These are phyloP conservation scores for Spatula versicolor DNA, from an alignment of 2,797 vertebrate species.

Conservation along the genomic window DNA sequence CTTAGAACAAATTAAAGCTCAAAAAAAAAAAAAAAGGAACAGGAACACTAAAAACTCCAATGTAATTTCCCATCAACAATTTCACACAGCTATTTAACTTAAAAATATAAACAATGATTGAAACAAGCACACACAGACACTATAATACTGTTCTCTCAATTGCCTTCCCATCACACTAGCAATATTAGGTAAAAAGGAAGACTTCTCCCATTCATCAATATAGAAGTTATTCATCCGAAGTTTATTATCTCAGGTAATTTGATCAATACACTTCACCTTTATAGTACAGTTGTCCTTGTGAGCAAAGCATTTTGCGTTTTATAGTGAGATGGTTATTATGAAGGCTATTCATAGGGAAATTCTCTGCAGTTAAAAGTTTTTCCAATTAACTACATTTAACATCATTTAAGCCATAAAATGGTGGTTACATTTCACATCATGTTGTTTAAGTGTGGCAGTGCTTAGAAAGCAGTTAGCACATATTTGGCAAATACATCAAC, in stretches of 20 bases:
- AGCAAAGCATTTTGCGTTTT: constrained; percentile 71
- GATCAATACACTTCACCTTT: constrained; percentile 76
- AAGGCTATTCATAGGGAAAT: constrained; percentile 71
- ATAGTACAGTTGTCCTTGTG: constrained; percentile 72
- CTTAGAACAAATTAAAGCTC: constrained; percentile 11
- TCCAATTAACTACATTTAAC: constrained; percentile 74
- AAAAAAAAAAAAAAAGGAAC: background rate
- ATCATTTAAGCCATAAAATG: constrained; percentile 54
- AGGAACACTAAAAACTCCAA: constrained; percentile 26
- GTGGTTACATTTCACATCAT: constrained; percentile 29
- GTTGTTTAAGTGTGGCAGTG: constrained; percentile 24
- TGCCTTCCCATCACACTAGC: constrained; percentile 5
- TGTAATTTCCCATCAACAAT: background rate
- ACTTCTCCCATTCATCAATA: constrained; percentile 70
- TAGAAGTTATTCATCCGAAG: constrained; percentile 70
- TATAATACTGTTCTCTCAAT: background rate
- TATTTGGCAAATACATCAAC: constrained; percentile 19
- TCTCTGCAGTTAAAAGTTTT: constrained; percentile 74
- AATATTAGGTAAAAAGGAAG: constrained; percentile 3
- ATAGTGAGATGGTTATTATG: constrained; percentile 70
- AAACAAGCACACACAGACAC: background rate
- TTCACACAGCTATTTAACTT: constrained; percentile 5
- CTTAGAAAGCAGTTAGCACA: background rate
- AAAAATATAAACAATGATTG: constrained; percentile 25
- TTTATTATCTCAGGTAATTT: constrained; percentile 74